Percentiles rank a stretch among this genome's conserved stretches.
Conservation (phyloP, 1,140 invertebrate species). For the Antheraea mylitta region DNA sequence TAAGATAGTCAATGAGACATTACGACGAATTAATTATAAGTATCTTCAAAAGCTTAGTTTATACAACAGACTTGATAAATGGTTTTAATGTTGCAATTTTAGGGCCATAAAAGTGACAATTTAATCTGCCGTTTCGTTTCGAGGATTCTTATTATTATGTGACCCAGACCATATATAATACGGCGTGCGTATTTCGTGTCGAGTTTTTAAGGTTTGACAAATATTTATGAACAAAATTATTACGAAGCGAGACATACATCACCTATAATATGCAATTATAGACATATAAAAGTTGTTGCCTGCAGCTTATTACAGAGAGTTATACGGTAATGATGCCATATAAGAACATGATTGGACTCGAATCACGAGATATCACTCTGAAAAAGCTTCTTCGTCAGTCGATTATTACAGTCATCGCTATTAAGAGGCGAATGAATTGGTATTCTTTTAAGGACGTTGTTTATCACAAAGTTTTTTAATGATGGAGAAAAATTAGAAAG, state of each 20-base stretch:
- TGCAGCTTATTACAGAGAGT: constrained; percentile 44
- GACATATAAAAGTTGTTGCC: constrained; percentile 31
- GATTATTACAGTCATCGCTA: constrained; percentile 32
- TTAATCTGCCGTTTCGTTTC: background rate
- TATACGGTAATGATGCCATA: constrained; percentile 45
- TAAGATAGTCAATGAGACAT: background rate
- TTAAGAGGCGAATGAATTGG: constrained; percentile 31
- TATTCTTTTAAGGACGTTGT: constrained; percentile 25
- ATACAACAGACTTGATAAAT: background rate
- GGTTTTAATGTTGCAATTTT: background rate
- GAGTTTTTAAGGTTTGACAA: background rate
- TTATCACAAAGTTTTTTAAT: constrained; percentile 20
- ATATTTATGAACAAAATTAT: background rate
- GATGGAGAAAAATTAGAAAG: too few species aligned
- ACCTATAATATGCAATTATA: constrained; percentile 1
- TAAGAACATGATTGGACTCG: constrained; percentile 49
- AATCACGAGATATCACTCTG: constrained; percentile 44
- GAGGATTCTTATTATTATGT: background rate
- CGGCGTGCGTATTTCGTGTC: background rate
- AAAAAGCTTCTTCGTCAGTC: constrained; percentile 38
- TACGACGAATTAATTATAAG: background rate
- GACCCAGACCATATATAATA: background rate
- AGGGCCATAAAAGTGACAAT: background rate
- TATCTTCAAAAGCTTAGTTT: background rate
- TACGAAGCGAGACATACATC: background rate